Conservation (phyloP, 2,888 invertebrate genomes). For the Meteorus cinctellus region DNA sequence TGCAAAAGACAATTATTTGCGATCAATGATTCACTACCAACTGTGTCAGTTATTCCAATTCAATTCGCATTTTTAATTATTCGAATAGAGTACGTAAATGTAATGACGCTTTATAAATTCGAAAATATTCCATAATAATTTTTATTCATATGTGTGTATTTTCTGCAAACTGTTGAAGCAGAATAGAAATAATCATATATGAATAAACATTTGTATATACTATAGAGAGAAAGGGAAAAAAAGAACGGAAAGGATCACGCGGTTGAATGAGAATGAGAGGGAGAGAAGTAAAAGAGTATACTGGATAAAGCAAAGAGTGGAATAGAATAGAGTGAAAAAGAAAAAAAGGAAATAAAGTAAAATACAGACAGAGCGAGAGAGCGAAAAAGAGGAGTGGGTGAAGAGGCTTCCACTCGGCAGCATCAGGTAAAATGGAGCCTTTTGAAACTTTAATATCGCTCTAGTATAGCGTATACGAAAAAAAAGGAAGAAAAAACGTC, state of each 20-base stretch:
- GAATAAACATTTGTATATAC: not conserved
- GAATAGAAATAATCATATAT: not conserved
- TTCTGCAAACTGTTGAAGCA: constrained; percentile 10
- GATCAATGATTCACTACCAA: not conserved
- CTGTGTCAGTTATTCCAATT: not conserved
- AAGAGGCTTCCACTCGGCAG: constrained; percentile 19
- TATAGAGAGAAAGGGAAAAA: not conserved
- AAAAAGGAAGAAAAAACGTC: constrained; percentile 17
- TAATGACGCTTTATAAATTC: not conserved
- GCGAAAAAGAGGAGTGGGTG: not conserved
- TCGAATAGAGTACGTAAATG: not conserved
- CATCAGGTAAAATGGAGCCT: constrained; percentile 34
- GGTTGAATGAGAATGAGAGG: constrained; percentile 20
- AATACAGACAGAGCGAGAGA: constrained; percentile 13
- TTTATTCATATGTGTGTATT: constrained; percentile 10
- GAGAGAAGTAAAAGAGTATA: not conserved
- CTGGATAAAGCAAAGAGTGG: constrained; percentile 12
- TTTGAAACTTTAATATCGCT: constrained; percentile 45
- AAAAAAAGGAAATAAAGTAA: constrained; percentile 19
- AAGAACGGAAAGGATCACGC: constrained; percentile 15
- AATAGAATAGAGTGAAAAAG: constrained; percentile 28
- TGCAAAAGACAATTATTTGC: not conserved
- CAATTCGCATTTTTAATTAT: not conserved
- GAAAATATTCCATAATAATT: not conserved
- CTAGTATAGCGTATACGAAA: constrained; percentile 37